Evolutionary conservation across 2,113 vertebrate genomes (phyloP).

Genomic region (Tauraco erythrolophus): DNA sequence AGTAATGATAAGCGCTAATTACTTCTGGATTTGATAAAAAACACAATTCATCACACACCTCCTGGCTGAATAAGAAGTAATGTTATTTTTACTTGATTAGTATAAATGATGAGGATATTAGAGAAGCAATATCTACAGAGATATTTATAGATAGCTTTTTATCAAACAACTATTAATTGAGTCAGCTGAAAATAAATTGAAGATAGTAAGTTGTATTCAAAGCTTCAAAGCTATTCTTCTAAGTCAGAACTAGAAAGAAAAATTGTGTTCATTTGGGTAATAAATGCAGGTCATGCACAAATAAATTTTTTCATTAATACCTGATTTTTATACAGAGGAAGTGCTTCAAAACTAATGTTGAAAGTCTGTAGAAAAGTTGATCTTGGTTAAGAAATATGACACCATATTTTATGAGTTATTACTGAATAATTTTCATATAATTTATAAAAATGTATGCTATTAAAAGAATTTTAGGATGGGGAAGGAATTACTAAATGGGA

Average conservation of each 20-base stretch:
- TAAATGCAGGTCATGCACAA: not conserved
- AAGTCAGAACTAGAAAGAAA: not conserved
- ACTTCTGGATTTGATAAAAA: conserved; percentile 9
- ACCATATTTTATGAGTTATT: not conserved
- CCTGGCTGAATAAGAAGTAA: not conserved
- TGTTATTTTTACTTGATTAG: conserved; percentile 25
- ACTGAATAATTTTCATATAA: not conserved
- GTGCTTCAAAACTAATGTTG: not conserved
- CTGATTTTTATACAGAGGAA: not conserved
- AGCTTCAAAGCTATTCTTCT: too few relatives aligned
- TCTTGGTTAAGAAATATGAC: not conserved
- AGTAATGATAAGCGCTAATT: not conserved
- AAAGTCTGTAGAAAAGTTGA: not conserved
- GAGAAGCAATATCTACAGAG: not conserved
- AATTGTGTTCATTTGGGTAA: not conserved
- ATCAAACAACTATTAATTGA: not conserved
- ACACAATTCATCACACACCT: conserved; percentile 21
- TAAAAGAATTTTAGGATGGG: not conserved
- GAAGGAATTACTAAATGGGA: not conserved
- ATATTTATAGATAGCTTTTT: not conserved
- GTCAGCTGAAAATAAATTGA: not conserved
- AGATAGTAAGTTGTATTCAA: not conserved
- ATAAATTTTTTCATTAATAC: not conserved
- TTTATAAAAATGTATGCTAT: not conserved
- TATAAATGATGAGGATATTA: not conserved